Percentiles rank a stretch among this genome's conserved stretches.
Conservation (phyloP, 2,797 vertebrate genomes). For the Iguana delicatissima region DNA sequence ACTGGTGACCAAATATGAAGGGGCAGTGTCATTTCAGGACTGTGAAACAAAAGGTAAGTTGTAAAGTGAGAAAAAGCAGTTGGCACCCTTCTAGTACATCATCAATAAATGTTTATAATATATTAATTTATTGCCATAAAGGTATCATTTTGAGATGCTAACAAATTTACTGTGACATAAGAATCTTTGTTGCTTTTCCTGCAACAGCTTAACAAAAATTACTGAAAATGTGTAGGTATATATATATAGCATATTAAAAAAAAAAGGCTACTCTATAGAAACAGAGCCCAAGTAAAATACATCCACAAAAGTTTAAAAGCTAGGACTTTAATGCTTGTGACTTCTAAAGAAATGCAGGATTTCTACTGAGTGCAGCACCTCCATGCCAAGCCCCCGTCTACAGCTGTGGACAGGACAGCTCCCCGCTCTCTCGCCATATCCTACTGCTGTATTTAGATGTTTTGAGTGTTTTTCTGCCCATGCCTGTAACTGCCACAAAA, state of each 20-base stretch:
- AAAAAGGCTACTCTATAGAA: background rate
- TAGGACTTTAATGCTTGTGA: background rate
- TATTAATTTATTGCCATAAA: background rate
- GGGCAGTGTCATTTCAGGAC: conserved; percentile 90
- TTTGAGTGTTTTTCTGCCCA: background rate
- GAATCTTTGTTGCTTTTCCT: background rate
- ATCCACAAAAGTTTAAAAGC: background rate
- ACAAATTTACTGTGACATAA: background rate
- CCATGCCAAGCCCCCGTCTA: background rate
- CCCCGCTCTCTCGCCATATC: background rate
- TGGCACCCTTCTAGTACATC: background rate
- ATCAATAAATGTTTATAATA: background rate
- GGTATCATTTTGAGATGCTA: no score
- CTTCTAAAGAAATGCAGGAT: background rate
- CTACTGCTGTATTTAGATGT: background rate
- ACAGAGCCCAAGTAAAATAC: background rate
- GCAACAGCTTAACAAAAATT: background rate
- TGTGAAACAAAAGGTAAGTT: conserved; percentile 94
- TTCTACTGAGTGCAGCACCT: background rate
- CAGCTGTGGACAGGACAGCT: background rate
- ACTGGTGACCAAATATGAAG: conserved; percentile 90
- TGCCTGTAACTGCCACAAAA: background rate
- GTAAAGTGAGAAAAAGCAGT: background rate
- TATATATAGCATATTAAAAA: background rate
- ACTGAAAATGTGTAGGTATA: no score